Percentiles rank a stretch among this genome's conserved stretches.
Evolutionary conservation across 2,888 invertebrate genomes (phyloP).

Genomic region (Sturmia bella): DNA sequence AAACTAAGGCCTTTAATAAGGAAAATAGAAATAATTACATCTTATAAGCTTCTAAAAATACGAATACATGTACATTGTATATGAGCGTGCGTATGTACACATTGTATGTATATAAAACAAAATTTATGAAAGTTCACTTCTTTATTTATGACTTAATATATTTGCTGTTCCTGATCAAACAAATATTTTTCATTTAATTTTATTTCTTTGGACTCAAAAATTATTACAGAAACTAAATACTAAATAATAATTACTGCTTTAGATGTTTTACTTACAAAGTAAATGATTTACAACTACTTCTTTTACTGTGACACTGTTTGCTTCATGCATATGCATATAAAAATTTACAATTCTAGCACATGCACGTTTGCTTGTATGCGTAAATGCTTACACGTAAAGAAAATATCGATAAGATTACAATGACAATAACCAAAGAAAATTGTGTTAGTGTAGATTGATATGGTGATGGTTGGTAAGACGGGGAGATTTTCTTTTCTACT

Average conservation of each 20-base stretch:
- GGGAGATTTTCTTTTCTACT: no score
- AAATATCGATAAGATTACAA: no score
- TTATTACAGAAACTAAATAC: slow-evolving; percentile 27
- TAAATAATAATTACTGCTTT: slow-evolving; percentile 18
- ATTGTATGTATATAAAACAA: no score
- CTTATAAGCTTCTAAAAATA: no score
- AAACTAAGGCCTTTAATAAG: no score
- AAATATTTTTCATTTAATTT: slow-evolving; percentile 25
- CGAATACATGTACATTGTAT: no score
- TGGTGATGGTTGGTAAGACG: no score
- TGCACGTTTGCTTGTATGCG: not conserved
- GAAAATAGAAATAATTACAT: no score
- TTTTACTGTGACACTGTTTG: not conserved
- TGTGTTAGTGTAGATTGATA: no score
- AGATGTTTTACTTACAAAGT: slow-evolving; percentile 28
- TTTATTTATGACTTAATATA: slow-evolving; percentile 10
- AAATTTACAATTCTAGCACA: not conserved
- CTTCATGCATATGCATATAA: not conserved
- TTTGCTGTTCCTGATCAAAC: not conserved
- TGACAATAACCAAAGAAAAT: no score
- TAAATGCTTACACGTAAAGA: not conserved
- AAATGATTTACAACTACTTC: slow-evolving; percentile 57
- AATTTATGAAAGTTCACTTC: not conserved
- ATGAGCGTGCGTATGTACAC: no score
- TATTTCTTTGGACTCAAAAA: slow-evolving; percentile 15